phyloP scores from a whole-genome alignment of 2,888 invertebrate genomes.

The Fragum sueziense region DNA sequence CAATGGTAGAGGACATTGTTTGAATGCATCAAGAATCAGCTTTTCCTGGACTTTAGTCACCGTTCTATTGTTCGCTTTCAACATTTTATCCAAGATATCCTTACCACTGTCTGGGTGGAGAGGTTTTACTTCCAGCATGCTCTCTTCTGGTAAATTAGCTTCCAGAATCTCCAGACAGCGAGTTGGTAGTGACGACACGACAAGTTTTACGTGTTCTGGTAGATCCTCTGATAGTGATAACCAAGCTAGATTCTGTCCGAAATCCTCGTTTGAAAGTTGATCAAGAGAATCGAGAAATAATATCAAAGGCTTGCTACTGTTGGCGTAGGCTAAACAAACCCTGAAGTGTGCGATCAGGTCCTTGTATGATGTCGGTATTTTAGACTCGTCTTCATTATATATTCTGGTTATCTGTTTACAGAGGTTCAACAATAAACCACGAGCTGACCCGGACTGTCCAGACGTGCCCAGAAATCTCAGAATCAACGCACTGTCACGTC shows the following conservation, averaged over 20 bases:
- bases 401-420: constrained; percentile 61
- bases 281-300: constrained; percentile 73
- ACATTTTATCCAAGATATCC: constrained; percentile 67
- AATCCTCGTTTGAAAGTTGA: constrained; percentile 68
- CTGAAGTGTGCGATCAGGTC: constrained; percentile 50
- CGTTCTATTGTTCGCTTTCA: constrained; percentile 58
- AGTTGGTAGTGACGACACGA: constrained; percentile 71
- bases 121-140: constrained; percentile 62
- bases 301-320: constrained; percentile 60
- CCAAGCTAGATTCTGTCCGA: constrained; percentile 73
- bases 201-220: constrained; percentile 66
- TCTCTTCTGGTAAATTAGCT: constrained; percentile 40
- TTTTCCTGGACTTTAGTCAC: constrained; percentile 67
- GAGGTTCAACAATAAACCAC: constrained; percentile 57
- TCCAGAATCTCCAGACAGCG: constrained; percentile 68
- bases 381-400: constrained; percentile 40
- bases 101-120: constrained; percentile 63
- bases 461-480: constrained; percentile 71
- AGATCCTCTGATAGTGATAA: constrained; percentile 63
- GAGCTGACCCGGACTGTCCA: constrained; percentile 65
- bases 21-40: constrained; percentile 65
- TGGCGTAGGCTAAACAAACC: constrained; percentile 46
- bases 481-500: constrained; percentile 44
- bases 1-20: constrained; percentile 71
- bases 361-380: constrained; percentile 52